Evolutionary conservation across 2,797 vertebrate species (phyloP).

Genomic region (Oceanodroma leucorhoa): DNA sequence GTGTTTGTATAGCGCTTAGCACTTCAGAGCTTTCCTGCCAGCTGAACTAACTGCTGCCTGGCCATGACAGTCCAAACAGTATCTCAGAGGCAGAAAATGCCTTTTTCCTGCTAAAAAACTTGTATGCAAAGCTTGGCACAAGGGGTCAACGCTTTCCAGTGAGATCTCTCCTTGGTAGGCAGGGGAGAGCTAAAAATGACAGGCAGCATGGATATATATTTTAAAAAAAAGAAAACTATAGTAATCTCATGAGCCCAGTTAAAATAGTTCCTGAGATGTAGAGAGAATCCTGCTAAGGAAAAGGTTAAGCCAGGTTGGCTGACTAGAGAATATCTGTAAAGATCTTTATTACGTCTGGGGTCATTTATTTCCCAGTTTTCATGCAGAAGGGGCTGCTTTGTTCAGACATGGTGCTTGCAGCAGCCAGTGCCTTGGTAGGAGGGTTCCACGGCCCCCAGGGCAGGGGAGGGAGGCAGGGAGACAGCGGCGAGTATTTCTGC

Average conservation of each 20-base stretch:
- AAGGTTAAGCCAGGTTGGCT: background rate
- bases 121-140: background rate
- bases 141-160: background rate
- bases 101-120: background rate
- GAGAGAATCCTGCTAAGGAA: background rate
- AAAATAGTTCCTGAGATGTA: background rate
- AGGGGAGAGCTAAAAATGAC: background rate
- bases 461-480: background rate
- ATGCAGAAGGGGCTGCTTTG: background rate
- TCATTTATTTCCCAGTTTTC: background rate
- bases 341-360: background rate
- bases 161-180: background rate
- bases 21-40: background rate
- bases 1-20: background rate
- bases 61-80: background rate
- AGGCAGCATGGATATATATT: background rate
- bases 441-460: background rate
- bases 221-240: background rate
- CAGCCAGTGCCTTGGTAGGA: background rate
- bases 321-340: background rate
- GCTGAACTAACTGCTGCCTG: background rate
- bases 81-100: background rate
- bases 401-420: background rate
- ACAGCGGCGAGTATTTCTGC: background rate
- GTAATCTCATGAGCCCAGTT: conserved; percentile 11